A percentile compares a stretch with the other conserved stretches of the same genome.
Conservation (phyloP, 2,888 invertebrate genomes). For the Cyclophora albipunctata region DNA sequence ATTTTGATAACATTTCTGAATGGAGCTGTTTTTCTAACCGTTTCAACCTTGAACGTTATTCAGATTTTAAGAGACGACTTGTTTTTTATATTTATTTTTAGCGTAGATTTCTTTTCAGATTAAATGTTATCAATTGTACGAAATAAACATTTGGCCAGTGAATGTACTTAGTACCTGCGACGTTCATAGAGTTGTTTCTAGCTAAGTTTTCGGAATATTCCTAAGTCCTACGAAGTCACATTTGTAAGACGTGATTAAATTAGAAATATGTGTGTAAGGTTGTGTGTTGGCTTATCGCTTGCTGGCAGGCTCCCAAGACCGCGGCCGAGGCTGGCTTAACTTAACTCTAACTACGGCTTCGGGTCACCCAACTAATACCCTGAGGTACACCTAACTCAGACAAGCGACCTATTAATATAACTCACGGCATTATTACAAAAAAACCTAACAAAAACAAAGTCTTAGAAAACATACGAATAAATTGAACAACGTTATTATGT, state of each 20-base stretch:
- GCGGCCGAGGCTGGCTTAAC: constrained; percentile 25
- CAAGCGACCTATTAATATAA: constrained; percentile 5
- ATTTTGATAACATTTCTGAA: constrained; percentile 19
- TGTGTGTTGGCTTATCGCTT: constrained; percentile 36
- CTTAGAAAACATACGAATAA: neutral
- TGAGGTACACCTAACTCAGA: constrained; percentile 19
- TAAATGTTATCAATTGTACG: no score
- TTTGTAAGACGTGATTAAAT: constrained; percentile 26
- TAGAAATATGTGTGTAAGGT: constrained; percentile 43
- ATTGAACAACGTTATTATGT: no score
- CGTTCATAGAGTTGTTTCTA: constrained; percentile 9
- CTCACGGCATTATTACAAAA: neutral
- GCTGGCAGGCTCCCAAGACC: constrained; percentile 44
- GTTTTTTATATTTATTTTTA: no score
- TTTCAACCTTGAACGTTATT: neutral
- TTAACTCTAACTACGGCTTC: constrained; percentile 40
- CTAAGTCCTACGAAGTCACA: constrained; percentile 9
- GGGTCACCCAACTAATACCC: constrained; percentile 38
- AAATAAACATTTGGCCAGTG: no score
- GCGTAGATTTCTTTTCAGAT: no score
- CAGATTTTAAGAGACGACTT: no score
- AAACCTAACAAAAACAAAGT: no score
- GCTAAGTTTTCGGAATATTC: constrained; percentile 12
- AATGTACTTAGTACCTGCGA: constrained; percentile 2
- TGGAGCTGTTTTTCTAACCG: constrained; percentile 1